phyloP scores from a whole-genome alignment of 2,888 invertebrate genomes.

The Drosophila kanekoi region DNA sequence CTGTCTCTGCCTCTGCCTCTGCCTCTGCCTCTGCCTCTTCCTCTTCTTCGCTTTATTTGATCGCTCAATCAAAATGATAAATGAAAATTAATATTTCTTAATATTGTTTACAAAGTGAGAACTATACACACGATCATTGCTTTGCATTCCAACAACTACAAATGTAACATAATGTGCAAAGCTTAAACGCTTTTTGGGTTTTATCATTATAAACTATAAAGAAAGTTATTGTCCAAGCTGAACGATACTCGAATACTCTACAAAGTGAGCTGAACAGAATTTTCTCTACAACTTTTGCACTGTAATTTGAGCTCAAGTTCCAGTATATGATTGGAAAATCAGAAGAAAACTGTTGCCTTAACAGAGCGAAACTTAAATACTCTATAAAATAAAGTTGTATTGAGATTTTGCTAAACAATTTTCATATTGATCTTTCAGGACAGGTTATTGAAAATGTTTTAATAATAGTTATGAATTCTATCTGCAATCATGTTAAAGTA shows the following conservation, averaged over 20 bases:
- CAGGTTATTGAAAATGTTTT: no score
- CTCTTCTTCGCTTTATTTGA: slow-evolving; percentile 71
- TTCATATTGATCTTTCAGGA: no score
- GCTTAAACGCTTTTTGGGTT: slow-evolving; percentile 51
- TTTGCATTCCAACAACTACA: slow-evolving; percentile 48
- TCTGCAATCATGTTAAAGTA: no score
- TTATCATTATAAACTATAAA: slow-evolving; percentile 44
- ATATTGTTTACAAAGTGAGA: slow-evolving; percentile 85
- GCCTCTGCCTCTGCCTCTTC: slow-evolving; percentile 9
- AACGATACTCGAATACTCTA: slow-evolving; percentile 21
- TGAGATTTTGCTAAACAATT: no score
- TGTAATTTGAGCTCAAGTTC: no score
- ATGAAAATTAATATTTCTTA: slow-evolving; percentile 84
- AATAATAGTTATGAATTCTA: no score
- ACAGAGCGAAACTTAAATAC: background rate
- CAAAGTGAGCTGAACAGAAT: no score
- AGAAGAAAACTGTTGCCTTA: background rate
- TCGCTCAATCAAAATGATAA: slow-evolving; percentile 85
- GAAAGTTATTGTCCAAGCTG: background rate
- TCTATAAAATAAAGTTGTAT: background rate
- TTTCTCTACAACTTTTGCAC: no score
- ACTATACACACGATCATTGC: slow-evolving; percentile 72
- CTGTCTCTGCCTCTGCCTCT: slow-evolving; percentile 8
- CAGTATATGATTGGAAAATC: no score
- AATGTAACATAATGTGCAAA: slow-evolving; percentile 64